Conservation (phyloP, 2,888 invertebrate species). For the Heliconius hortense region DNA sequence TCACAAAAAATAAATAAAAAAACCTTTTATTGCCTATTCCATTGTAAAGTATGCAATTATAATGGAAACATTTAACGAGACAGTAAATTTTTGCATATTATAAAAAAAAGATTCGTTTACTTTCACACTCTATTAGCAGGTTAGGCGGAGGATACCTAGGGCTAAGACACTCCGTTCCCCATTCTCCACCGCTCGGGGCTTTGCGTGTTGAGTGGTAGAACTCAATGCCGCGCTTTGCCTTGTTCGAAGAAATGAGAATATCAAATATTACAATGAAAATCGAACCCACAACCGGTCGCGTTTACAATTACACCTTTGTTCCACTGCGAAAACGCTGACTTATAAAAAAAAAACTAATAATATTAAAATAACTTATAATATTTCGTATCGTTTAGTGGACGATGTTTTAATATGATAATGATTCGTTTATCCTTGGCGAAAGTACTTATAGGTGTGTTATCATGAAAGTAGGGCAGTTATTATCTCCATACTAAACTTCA, state of each 20-base stretch:
- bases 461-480: constrained; percentile 9
- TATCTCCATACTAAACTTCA: constrained; percentile 31
- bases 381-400: constrained; percentile 39
- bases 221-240: too few relatives aligned
- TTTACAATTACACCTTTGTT: too few relatives aligned
- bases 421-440: constrained; percentile 25
- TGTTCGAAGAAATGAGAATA: too few relatives aligned
- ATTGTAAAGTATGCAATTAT: constrained; percentile 44
- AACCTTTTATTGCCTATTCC: constrained; percentile 39
- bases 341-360: too few relatives aligned
- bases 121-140: too few relatives aligned
- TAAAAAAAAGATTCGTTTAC: constrained; percentile 31
- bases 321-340: too few relatives aligned
- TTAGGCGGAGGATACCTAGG: too few relatives aligned
- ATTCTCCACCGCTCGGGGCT: too few relatives aligned
- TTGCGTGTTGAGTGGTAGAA: too few relatives aligned
- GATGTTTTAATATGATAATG: constrained; percentile 42
- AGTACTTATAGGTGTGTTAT: constrained; percentile 19
- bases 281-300: too few relatives aligned
- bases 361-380: background rate
- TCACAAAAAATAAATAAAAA: constrained; percentile 43
- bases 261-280: too few relatives aligned
- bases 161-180: too few relatives aligned
- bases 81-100: constrained; percentile 47
- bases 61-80: constrained; percentile 50